Percentiles rank a stretch among this genome's conserved stretches.
Evolutionary conservation across 2,888 invertebrate species (phyloP).

Genomic region (Anthoptus insignis): DNA sequence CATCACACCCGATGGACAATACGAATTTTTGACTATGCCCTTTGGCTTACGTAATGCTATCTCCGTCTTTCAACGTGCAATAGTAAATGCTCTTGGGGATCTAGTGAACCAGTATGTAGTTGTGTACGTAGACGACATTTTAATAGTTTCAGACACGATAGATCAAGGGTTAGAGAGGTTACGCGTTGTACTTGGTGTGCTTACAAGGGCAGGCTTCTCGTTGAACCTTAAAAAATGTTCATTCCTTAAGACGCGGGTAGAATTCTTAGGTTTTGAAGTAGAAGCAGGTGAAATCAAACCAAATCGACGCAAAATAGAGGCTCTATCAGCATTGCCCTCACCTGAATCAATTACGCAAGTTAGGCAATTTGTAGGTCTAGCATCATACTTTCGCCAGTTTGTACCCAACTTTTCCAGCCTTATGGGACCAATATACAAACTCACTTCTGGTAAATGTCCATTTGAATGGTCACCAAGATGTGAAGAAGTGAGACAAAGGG

Average conservation of each 20-base stretch:
- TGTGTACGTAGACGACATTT: neutral
- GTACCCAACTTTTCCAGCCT: neutral
- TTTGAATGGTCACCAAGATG: too few relatives aligned
- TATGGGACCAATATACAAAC: neutral
- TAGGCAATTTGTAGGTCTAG: constrained; percentile 6
- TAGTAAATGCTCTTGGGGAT: neutral
- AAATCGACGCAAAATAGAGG: constrained; percentile 45
- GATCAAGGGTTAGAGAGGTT: neutral
- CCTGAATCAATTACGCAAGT: constrained; percentile 34
- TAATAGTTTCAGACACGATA: neutral
- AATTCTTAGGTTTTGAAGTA: neutral
- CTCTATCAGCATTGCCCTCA: constrained; percentile 24
- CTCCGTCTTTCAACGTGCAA: neutral
- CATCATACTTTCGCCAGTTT: constrained; percentile 5
- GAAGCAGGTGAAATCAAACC: constrained; percentile 41
- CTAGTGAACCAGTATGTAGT: neutral
- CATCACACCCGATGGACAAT: constrained; percentile 21
- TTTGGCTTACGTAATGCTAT: constrained; percentile 57
- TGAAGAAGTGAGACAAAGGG: too few relatives aligned
- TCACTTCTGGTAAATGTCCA: too few relatives aligned
- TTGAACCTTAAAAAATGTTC: neutral
- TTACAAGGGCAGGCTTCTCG: neutral
- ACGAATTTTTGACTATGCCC: constrained; percentile 33
- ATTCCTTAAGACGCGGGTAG: neutral
- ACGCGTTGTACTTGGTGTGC: neutral